These are phyloP conservation scores for Drosophila pruinosa DNA, from an alignment of 1,140 invertebrate genomes.

Conservation along the genomic window DNA sequence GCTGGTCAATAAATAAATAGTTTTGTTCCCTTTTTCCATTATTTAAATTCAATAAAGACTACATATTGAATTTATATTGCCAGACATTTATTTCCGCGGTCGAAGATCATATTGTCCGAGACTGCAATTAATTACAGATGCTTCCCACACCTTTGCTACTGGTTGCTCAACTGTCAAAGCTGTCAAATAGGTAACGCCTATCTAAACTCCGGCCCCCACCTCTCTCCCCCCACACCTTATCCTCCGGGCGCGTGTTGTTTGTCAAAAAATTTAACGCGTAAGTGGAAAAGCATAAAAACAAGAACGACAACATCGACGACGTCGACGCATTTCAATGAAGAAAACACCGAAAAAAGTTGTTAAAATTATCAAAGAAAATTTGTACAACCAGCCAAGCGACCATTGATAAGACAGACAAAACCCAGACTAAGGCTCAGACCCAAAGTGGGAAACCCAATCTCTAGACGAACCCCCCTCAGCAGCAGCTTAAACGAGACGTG, in stretches of 20 bases:
- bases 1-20: too few relatives aligned
- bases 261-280: slow-evolving; percentile 64
- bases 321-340: slow-evolving; percentile 33
- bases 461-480: slow-evolving; percentile 1
- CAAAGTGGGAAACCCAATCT: slow-evolving; percentile 2
- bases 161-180: slow-evolving; percentile 37
- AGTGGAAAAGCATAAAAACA: slow-evolving; percentile 66
- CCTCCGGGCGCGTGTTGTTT: slow-evolving; percentile 54
- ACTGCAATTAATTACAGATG: not conserved
- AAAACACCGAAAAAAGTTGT: slow-evolving; percentile 33
- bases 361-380: slow-evolving; percentile 75
- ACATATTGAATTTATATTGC: too few relatives aligned
- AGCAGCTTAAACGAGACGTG: slow-evolving; percentile 53
- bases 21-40: too few relatives aligned
- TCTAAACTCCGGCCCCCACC: not conserved
- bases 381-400: slow-evolving; percentile 47
- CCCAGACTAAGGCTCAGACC: not conserved
- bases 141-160: not conserved
- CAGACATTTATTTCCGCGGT: not conserved
- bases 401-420: slow-evolving; percentile 58
- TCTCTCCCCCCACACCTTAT: not conserved
- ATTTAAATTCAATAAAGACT: too few relatives aligned
- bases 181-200: slow-evolving; percentile 57
- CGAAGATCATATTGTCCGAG: not conserved
- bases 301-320: slow-evolving; percentile 36